Evolutionary conservation across 2,113 vertebrate species (phyloP).

Genomic region (Thalassoma bifasciatum): DNA sequence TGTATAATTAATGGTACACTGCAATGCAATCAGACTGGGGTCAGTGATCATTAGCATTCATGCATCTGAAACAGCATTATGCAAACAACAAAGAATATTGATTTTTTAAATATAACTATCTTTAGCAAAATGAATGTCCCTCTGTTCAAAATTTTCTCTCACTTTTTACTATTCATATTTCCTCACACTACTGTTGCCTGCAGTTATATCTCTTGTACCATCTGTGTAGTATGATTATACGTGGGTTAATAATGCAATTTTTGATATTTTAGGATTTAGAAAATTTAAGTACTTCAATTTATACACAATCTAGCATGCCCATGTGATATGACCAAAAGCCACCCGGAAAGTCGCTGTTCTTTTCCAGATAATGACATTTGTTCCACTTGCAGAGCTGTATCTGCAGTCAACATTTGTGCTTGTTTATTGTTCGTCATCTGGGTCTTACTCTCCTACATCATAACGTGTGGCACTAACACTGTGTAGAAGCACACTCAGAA

Average conservation of each 20-base stretch:
- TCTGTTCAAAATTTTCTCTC: no score
- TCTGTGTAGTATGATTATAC: no score
- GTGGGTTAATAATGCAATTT: background rate
- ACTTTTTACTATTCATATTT: background rate
- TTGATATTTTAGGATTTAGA: no score
- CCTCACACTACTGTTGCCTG: no score
- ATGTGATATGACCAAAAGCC: slow-evolving; percentile 3
- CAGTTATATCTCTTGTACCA: no score
- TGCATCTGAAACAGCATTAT: no score
- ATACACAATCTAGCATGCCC: background rate
- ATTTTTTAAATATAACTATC: no score
- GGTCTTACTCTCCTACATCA: slow-evolving; percentile 34
- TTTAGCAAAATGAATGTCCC: no score
- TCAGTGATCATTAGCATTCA: no score
- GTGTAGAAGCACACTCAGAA: slow-evolving; percentile 10
- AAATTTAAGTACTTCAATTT: background rate
- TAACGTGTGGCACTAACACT: slow-evolving; percentile 6
- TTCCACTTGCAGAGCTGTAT: slow-evolving; percentile 29
- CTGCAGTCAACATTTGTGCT: slow-evolving; percentile 24
- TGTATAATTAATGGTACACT: no score
- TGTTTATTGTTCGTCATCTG: slow-evolving; percentile 48
- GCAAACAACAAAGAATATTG: no score
- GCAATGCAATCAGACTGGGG: no score
- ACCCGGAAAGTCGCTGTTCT: background rate
- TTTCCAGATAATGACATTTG: slow-evolving; percentile 20